These are phyloP conservation scores for Torymus texanus DNA, from an alignment of 2,888 invertebrate genomes.

Conservation along the genomic window DNA sequence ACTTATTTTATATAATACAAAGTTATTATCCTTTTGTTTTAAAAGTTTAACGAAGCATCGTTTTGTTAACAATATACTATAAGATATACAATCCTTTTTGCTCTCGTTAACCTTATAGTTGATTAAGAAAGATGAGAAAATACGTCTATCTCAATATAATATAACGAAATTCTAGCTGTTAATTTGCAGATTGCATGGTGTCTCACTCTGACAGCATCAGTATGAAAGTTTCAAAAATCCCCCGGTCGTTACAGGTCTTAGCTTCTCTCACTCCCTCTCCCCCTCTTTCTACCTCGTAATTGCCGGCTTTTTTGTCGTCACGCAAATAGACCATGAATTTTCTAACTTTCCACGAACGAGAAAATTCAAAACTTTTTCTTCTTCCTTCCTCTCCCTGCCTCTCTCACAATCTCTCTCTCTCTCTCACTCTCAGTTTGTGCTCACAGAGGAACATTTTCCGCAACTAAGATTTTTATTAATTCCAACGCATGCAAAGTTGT, in stretches of 20 bases:
- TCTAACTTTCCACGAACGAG: constrained; percentile 34
- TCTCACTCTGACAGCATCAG: background rate
- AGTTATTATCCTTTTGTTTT: background rate
- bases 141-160: constrained; percentile 3
- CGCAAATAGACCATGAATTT: constrained; percentile 47
- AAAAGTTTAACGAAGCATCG: too few relatives aligned
- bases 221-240: constrained; percentile 44
- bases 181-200: constrained; percentile 41
- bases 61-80: too few relatives aligned
- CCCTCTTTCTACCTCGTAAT: constrained; percentile 1
- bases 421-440: too few relatives aligned
- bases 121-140: constrained; percentile 13
- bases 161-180: constrained; percentile 37
- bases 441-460: background rate
- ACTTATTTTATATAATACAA: background rate
- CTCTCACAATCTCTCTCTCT: too few relatives aligned
- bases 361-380: constrained; percentile 35
- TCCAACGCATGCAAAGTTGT: background rate
- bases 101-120: constrained; percentile 4
- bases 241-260: constrained; percentile 12
- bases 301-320: constrained; percentile 31
- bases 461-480: constrained; percentile 35
- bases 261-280: too few relatives aligned
- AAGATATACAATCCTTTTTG: background rate
- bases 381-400: too few relatives aligned